phyloP scores from a whole-genome alignment of 2,888 invertebrate genomes.

The Cosmopolites sordidus region DNA sequence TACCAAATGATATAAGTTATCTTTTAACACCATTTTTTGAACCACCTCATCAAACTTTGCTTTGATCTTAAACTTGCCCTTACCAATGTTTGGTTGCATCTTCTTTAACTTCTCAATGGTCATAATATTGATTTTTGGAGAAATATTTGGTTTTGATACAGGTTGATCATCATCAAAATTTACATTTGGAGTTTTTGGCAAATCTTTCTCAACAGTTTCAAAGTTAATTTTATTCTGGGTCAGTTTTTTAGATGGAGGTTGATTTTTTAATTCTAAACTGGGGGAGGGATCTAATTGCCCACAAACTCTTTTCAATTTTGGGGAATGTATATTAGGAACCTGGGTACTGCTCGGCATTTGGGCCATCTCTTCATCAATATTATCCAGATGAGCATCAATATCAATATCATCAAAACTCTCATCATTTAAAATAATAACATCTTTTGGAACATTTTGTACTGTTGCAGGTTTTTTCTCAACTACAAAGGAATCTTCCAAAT shows the following conservation, averaged over 20 bases:
- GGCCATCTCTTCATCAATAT: constrained; percentile 27
- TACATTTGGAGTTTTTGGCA: neutral
- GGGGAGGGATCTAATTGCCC: neutral
- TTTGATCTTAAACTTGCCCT: constrained; percentile 54
- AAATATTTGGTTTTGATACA: neutral
- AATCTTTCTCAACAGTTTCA: neutral
- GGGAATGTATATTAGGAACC: neutral
- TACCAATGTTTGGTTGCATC: constrained; percentile 39
- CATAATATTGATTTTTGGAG: constrained; percentile 24
- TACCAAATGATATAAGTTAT: constrained; percentile 54
- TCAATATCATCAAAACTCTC: constrained; percentile 41
- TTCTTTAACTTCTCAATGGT: constrained; percentile 33
- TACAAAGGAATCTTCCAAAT: constrained; percentile 7
- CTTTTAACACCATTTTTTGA: constrained; percentile 54
- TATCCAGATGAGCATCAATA: constrained; percentile 36
- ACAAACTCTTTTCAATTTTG: neutral
- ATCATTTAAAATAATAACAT: constrained; percentile 29
- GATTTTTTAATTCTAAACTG: neutral
- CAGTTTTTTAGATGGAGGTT: constrained; percentile 11
- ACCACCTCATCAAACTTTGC: constrained; percentile 55
- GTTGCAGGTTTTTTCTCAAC: neutral
- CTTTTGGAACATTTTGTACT: neutral
- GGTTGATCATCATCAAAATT: constrained; percentile 1
- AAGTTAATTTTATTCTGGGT: constrained; percentile 21
- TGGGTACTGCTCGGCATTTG: constrained; percentile 22